A percentile compares a stretch with the other conserved stretches of the same genome.
Conservation (phyloP, 2,888 invertebrate species). For the Tiliacea citrago region DNA sequence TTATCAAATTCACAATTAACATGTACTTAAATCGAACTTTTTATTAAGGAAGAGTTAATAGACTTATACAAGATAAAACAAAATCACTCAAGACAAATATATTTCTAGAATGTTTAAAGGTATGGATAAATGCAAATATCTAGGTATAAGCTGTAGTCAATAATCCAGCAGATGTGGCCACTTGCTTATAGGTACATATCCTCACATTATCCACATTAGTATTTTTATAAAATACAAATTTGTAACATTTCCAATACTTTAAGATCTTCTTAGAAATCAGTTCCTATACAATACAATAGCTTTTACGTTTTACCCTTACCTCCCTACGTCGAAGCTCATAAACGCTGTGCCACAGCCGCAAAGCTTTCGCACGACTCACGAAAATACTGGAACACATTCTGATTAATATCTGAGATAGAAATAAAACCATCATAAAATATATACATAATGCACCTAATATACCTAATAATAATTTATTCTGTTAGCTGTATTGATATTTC, state of each 20-base stretch:
- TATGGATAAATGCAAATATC: slow-evolving; percentile 65
- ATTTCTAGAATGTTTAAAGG: slow-evolving; percentile 53
- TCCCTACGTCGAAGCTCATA: slow-evolving; percentile 89
- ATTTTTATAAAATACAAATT: slow-evolving; percentile 87
- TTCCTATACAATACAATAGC: slow-evolving; percentile 85
- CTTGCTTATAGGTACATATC: slow-evolving; percentile 49
- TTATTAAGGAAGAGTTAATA: slow-evolving; percentile 75
- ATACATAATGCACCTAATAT: slow-evolving; percentile 34
- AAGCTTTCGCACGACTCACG: slow-evolving; percentile 79
- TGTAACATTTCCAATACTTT: slow-evolving; percentile 89
- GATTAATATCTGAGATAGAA: slow-evolving; percentile 84
- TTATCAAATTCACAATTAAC: slow-evolving; percentile 79
- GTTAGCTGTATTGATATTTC: slow-evolving; percentile 26
- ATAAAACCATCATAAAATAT: slow-evolving; percentile 60
- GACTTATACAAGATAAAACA: slow-evolving; percentile 70
- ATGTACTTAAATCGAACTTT: slow-evolving; percentile 76
- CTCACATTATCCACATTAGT: slow-evolving; percentile 68
- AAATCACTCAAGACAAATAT: slow-evolving; percentile 63
- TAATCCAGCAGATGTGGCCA: slow-evolving; percentile 44
- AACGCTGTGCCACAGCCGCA: slow-evolving; percentile 82
- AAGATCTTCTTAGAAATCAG: slow-evolving; percentile 87
- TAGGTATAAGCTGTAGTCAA: slow-evolving; percentile 50
- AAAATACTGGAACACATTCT: slow-evolving; percentile 83
- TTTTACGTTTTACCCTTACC: slow-evolving; percentile 87
- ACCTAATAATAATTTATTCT: slow-evolving; percentile 9